Evolutionary conservation across 2,797 vertebrate species (phyloP).

Genomic region (Acrossocheilus wenchowensis): DNA sequence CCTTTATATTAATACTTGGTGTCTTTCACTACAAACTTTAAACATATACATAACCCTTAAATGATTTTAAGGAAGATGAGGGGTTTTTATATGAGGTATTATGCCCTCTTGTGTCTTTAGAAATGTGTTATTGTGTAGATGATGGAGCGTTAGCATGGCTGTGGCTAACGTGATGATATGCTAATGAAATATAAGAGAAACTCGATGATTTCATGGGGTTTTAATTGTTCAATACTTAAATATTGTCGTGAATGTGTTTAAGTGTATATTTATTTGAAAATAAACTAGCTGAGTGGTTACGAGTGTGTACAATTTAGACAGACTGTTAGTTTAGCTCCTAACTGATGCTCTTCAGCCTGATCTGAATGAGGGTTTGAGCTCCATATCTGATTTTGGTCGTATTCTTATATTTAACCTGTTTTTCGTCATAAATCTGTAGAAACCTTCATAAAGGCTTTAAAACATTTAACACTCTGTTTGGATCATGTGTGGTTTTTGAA

Average conservation of each 20-base stretch:
- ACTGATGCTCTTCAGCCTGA: slow-evolving; percentile 24
- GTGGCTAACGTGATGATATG: slow-evolving; percentile 38
- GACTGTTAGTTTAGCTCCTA: slow-evolving; percentile 4
- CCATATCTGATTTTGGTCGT: not conserved
- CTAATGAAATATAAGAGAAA: slow-evolving; percentile 5
- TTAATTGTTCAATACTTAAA: not conserved
- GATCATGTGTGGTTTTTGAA: not conserved
- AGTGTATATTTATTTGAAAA: not conserved
- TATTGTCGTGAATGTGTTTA: not conserved
- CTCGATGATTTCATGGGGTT: not conserved
- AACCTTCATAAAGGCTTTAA: not conserved
- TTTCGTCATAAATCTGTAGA: not conserved
- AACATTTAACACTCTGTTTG: not conserved
- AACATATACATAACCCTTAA: too few relatives aligned
- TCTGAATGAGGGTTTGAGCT: slow-evolving; percentile 13
- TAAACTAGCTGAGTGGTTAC: not conserved
- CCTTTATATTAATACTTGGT: slow-evolving; percentile 1
- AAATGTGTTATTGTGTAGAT: not conserved
- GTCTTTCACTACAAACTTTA: not conserved
- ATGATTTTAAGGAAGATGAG: not conserved
- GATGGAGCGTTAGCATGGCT: slow-evolving; percentile 22
- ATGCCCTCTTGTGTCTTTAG: not conserved
- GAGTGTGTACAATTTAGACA: not conserved
- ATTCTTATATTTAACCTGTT: not conserved
- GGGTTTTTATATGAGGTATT: not conserved